Evolutionary conservation across 2,113 vertebrate species (phyloP).

Genomic region (Ailuropoda melanoleuca): DNA sequence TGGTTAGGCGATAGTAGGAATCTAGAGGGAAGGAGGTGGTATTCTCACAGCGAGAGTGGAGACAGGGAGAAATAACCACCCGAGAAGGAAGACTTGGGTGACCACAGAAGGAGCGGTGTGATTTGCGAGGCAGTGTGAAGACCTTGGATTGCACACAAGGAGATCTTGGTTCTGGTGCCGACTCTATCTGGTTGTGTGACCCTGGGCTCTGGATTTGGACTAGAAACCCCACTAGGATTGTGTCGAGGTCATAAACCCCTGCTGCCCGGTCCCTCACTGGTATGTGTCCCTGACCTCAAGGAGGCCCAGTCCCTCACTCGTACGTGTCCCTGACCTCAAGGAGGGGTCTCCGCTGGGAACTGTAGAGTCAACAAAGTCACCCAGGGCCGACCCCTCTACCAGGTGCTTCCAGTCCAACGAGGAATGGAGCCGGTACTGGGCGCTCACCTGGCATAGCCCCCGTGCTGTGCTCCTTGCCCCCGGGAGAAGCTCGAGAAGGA

Average conservation of each 20-base stretch:
- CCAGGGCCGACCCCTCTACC: background rate
- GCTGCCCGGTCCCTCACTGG: background rate
- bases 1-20: background rate
- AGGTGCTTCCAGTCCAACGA: background rate
- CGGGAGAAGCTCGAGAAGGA: too few relatives aligned
- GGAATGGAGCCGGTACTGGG: too few relatives aligned
- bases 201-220: background rate
- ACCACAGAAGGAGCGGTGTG: background rate
- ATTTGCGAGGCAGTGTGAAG: background rate
- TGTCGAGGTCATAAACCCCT: background rate
- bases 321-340: background rate
- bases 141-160: background rate
- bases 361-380: background rate
- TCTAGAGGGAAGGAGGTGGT: background rate
- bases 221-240: background rate
- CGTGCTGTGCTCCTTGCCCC: accelerated
- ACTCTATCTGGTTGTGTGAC: background rate
- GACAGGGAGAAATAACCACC: background rate
- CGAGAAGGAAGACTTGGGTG: background rate
- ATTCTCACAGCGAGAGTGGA: background rate
- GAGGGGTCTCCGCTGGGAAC: background rate
- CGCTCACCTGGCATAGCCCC: background rate
- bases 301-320: background rate
- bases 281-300: background rate
- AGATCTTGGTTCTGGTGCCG: background rate